phyloP scores from a whole-genome alignment of 1,140 invertebrate species.

The Schlechtendalia chinensis region DNA sequence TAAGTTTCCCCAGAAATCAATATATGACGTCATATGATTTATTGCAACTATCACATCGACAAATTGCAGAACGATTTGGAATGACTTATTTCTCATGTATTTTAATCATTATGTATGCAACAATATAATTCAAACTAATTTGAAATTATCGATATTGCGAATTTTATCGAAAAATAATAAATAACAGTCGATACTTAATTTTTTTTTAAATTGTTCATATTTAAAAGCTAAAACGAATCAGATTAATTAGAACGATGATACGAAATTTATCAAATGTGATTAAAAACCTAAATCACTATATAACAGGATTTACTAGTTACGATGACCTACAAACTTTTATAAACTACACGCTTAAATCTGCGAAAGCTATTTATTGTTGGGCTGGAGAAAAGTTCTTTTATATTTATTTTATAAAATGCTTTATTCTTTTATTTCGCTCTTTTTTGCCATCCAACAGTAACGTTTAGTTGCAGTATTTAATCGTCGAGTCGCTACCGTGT shows the following conservation, averaged over 20 bases:
- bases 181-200: too few species aligned
- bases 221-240: background rate
- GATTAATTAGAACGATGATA: background rate
- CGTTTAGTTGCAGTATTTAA: background rate
- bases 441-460: background rate
- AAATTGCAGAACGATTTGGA: too few species aligned
- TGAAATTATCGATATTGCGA: too few species aligned
- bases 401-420: slow-evolving; percentile 16
- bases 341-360: slow-evolving; percentile 10
- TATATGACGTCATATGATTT: too few species aligned
- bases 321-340: slow-evolving; percentile 12
- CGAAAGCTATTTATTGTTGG: slow-evolving; percentile 12
- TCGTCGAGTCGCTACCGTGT: background rate
- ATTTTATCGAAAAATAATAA: too few species aligned
- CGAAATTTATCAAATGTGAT: background rate
- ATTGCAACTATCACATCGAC: too few species aligned
- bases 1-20: too few species aligned
- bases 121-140: too few species aligned
- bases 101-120: too few species aligned
- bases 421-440: background rate
- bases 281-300: background rate
- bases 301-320: background rate
- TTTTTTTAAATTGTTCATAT: too few species aligned
- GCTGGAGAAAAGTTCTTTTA: background rate
- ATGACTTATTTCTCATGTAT: too few species aligned